Evolutionary conservation across 2,888 invertebrate species (phyloP).

Genomic region (Celastrina argiolus): DNA sequence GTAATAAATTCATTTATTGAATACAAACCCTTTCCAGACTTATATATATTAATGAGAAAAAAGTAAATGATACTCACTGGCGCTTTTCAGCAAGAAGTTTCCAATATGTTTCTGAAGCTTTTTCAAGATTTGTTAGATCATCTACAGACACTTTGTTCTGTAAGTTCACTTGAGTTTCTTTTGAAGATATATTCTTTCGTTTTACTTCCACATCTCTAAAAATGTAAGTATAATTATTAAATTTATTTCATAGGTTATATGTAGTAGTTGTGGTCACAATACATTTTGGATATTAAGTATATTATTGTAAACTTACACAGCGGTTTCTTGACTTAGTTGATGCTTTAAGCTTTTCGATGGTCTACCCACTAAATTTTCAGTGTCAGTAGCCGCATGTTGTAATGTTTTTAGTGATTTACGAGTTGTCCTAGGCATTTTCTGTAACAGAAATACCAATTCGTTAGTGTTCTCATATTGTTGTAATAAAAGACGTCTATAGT

Average conservation of each 20-base stretch:
- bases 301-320: slow-evolving; percentile 57
- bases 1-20: no score
- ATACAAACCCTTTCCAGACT: no score
- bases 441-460: slow-evolving; percentile 28
- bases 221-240: not conserved
- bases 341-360: slow-evolving; percentile 70
- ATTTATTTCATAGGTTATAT: not conserved
- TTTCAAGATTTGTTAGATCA: slow-evolving; percentile 83
- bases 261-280: not conserved
- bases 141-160: slow-evolving; percentile 78
- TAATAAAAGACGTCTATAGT: no score
- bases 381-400: slow-evolving; percentile 83
- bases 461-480: no score
- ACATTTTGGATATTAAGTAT: not conserved
- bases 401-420: slow-evolving; percentile 86
- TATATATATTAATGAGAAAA: slow-evolving; percentile 3
- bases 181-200: slow-evolving; percentile 73
- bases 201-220: slow-evolving; percentile 63
- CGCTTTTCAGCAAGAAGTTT: slow-evolving; percentile 85
- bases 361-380: slow-evolving; percentile 87
- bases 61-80: slow-evolving; percentile 54
- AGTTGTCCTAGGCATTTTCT: slow-evolving; percentile 78
- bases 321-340: slow-evolving; percentile 68
- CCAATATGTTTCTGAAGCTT: slow-evolving; percentile 87
- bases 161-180: slow-evolving; percentile 79